Base-by-base conservation (phyloP, 2,888 invertebrate species). In the Nephrotoma guestfalica region DNA sequence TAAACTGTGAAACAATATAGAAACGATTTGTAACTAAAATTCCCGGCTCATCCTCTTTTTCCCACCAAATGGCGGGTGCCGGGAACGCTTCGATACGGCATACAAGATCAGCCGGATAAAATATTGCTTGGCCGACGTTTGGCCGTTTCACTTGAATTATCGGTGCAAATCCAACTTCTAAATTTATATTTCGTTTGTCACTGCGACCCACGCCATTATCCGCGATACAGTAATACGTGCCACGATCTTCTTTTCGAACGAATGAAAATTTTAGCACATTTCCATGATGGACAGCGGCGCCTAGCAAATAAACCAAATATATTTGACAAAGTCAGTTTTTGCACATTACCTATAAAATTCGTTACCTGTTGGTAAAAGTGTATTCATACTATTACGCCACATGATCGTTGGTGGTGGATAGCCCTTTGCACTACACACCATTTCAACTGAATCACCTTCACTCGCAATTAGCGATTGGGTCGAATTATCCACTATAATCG, bases 351-450 rank as follows among this genome's bases (percentile, higher is more conserved):
- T 41, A 83, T 83, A 40, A 13, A 83, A 87, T 89, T 30, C 18
- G 30, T 90, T 89, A 92, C 97, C 97, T 4, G 97, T 97, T 7
- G 98, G 97, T 88, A 98, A 92, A 88, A 98, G 96, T 87, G 97
- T 97, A 91, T 97, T 97, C 90, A 97, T 97, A 91, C 98, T 97
- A 86, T 97, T 94, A 88, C 97, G 94, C 98, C 98, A 98, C 0
- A 96, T 96, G 88, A 98, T 96, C 90, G 95, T 94, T 45, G 98
- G 97, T 0, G 92, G 91, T 15, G 98, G 98, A 90, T 95, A 97
- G 0, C 98, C 97, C 45, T 95, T 95, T 4, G 97, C 96, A 89
- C 96, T 97, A 90, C 97, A 98, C 89, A 97, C 96, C 92, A 98
- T 94, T 89, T 95, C 94, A 0, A 97, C 96, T 86, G 93, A 92